A percentile compares a stretch with the other conserved stretches of the same genome.
These are phyloP conservation scores for Apteryx owenii DNA, from an alignment of 2,113 vertebrate species.

Conservation along the genomic window DNA sequence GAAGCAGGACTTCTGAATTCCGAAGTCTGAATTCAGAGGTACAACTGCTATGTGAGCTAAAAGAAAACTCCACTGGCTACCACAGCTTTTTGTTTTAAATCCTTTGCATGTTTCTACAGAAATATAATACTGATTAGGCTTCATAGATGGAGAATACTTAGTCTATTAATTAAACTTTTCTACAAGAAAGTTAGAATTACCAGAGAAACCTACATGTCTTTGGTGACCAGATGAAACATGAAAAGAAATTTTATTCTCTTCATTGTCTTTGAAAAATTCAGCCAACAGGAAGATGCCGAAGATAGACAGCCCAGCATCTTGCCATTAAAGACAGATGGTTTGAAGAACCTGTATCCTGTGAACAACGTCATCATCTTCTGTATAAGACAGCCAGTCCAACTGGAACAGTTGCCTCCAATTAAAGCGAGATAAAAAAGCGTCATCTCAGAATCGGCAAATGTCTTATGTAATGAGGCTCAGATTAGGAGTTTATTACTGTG, in stretches of 20 bases:
- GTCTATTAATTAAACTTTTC: neutral
- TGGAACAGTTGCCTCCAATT: constrained; percentile 46
- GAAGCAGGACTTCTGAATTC: neutral
- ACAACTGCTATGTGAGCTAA: neutral
- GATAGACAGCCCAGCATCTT: neutral
- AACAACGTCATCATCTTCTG: neutral
- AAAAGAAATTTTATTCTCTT: neutral
- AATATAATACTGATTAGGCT: neutral
- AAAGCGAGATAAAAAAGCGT: neutral
- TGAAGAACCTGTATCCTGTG: constrained; percentile 19
- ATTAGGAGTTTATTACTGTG: neutral
- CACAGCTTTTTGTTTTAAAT: neutral
- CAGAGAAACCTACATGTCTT: neutral
- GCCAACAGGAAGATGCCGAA: neutral
- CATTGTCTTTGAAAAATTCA: neutral
- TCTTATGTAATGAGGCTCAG: neutral
- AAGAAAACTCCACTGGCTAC: neutral
- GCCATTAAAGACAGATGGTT: constrained; percentile 38
- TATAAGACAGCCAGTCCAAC: constrained; percentile 12
- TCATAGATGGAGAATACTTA: neutral
- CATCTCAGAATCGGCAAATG: neutral
- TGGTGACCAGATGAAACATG: neutral
- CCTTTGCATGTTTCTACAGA: neutral
- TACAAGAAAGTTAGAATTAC: neutral
- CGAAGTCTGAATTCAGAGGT: neutral